Conservation (phyloP, 2,797 vertebrate species). For the Avahi laniger region DNA sequence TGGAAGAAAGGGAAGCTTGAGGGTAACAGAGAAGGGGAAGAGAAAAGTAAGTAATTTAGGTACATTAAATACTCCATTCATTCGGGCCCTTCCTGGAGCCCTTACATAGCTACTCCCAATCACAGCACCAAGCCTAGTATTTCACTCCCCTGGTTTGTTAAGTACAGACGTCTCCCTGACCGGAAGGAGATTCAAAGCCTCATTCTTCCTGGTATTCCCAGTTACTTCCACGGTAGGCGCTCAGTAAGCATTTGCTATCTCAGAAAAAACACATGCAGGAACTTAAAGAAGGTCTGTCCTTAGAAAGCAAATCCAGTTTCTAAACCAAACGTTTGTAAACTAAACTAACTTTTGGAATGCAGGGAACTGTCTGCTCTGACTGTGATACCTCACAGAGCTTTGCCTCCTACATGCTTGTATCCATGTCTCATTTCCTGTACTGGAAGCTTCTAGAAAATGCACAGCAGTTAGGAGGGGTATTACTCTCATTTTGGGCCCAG, state of each 20-base stretch:
- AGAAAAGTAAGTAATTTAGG: background rate
- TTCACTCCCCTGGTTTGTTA: background rate
- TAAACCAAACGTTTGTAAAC: slow-evolving; percentile 38
- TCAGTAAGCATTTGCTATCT: slow-evolving; percentile 40
- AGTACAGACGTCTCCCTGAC: background rate
- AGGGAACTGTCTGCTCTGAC: background rate
- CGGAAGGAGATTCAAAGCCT: background rate
- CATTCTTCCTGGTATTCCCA: background rate
- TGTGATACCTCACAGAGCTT: background rate
- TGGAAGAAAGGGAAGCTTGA: background rate
- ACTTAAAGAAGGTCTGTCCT: background rate
- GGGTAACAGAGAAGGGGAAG: background rate
- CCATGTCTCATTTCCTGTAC: background rate
- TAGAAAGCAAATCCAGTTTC: background rate
- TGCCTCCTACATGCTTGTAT: background rate
- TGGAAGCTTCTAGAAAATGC: background rate
- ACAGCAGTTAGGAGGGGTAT: no score
- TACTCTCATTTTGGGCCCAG: background rate
- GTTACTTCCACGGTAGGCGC: background rate
- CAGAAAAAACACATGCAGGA: background rate
- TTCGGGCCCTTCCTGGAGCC: background rate
- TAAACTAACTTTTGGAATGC: slow-evolving; percentile 14
- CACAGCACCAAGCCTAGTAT: background rate
- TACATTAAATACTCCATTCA: background rate
- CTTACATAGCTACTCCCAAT: background rate